Evolutionary conservation across 2,113 vertebrate genomes (phyloP).

Genomic region (Misgurnus mizolepis): DNA sequence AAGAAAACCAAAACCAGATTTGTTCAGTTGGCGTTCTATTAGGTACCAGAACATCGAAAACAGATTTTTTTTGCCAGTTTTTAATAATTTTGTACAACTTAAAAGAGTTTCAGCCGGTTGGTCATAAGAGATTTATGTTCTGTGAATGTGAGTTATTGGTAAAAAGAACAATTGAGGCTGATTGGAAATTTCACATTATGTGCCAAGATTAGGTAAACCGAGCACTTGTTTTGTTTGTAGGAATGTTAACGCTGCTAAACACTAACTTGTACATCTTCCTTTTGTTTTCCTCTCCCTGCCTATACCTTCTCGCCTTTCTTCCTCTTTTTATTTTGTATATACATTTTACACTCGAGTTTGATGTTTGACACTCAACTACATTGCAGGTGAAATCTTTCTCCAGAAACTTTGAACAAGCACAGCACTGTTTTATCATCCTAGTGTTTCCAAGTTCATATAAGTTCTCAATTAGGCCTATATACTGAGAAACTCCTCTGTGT

Average conservation of each 20-base stretch:
- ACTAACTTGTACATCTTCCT: constrained; percentile 61
- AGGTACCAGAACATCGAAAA: constrained; percentile 58
- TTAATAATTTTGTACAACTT: constrained; percentile 54
- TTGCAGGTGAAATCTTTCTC: constrained; percentile 27
- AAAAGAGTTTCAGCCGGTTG: constrained; percentile 50
- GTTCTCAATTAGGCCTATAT: constrained; percentile 43
- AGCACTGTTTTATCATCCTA: constrained; percentile 49
- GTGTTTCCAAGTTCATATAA: constrained; percentile 49
- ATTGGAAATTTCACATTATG: constrained; percentile 53
- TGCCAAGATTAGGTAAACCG: constrained; percentile 65
- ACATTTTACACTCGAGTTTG: constrained; percentile 39
- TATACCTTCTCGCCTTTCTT: constrained; percentile 46
- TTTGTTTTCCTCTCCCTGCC: constrained; percentile 50
- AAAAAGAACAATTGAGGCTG: constrained; percentile 9
- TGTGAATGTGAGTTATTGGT: constrained; percentile 46
- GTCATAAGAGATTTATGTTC: constrained; percentile 55
- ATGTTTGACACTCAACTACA: constrained; percentile 11
- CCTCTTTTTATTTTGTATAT: constrained; percentile 57
- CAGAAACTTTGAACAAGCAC: constrained; percentile 65
- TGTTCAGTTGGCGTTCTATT: constrained; percentile 62
- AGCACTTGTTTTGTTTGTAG: constrained; percentile 68
- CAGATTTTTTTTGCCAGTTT: constrained; percentile 33
- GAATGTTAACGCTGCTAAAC: constrained; percentile 66
- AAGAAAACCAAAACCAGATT: constrained; percentile 50
- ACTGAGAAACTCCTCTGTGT: constrained; percentile 56